Percentiles rank a stretch among this genome's conserved stretches.
These are phyloP conservation scores for Heliothis peltigera DNA, from an alignment of 2,888 invertebrate species.

Conservation along the genomic window DNA sequence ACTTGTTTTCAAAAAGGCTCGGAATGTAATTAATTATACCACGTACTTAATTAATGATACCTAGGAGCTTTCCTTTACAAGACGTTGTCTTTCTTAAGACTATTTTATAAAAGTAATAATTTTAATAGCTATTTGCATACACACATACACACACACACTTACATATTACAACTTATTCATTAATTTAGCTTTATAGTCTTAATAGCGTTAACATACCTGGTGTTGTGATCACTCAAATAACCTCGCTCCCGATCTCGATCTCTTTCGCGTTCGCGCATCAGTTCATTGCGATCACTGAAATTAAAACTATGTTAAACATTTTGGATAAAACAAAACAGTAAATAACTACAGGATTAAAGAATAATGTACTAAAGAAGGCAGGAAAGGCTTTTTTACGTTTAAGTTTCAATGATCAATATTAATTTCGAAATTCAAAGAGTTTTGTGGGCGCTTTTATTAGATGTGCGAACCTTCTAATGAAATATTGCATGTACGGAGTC, in stretches of 20 bases:
- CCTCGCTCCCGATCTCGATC: slow-evolving; percentile 91
- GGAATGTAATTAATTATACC: slow-evolving; percentile 1
- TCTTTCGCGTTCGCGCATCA: slow-evolving; percentile 93
- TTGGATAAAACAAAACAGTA: neutral
- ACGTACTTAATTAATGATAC: neutral
- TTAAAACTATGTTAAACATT: slow-evolving; percentile 4
- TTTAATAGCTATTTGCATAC: too few relatives aligned
- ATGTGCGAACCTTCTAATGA: too few relatives aligned
- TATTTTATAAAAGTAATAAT: neutral
- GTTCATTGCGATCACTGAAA: slow-evolving; percentile 95
- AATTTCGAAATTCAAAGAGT: slow-evolving; percentile 3
- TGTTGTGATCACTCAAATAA: slow-evolving; percentile 95
- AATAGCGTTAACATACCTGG: slow-evolving; percentile 86
- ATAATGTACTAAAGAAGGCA: neutral
- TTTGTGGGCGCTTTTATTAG: neutral
- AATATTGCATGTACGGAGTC: too few relatives aligned
- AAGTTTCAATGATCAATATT: slow-evolving; percentile 3
- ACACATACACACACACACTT: neutral
- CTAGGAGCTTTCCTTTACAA: neutral
- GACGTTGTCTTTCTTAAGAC: neutral
- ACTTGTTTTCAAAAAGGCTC: neutral
- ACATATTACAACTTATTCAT: neutral
- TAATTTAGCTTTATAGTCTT: neutral
- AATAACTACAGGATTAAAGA: neutral
- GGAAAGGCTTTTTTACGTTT: neutral